Base-by-base conservation (phyloP, 2,888 invertebrate species). In the Rhamnusium bicolor region DNA sequence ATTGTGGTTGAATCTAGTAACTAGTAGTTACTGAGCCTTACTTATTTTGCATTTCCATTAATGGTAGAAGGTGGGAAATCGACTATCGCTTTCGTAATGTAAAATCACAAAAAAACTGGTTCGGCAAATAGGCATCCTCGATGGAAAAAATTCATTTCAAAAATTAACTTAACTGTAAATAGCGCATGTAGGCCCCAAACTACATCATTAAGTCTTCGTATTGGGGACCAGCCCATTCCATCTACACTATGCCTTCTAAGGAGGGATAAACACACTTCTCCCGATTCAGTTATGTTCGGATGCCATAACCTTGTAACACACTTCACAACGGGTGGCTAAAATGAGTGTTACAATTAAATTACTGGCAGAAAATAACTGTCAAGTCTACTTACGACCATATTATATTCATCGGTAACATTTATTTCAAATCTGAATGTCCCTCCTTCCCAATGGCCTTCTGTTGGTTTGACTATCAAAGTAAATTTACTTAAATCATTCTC, bases 241-340 rank as follows among this genome's bases (percentile, higher is more conserved):
- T 98, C 98, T 79, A 98, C 94, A 68, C 97, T 97, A 81, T 94
- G 97, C 87, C 96, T 95, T 72, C 98, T 90, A 71, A 98, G 89
- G 65, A 98, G 90, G 53, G 97, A 98, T 47, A 98, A 89, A 87
- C 98, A 98, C 21, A 98, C 96, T 83, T 96, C 96, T 14, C 98
- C 98, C 69, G 82, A 84, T 84, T 96, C 95, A 83, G 93, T 96
- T 79, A 98, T 98, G 88, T 98, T 98, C 6, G 98, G 98, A 89
- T 98, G 98, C 97, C 98, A 98, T 58, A 98, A 89, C 85, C 94
- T 92, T n/a, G 98, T 98, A 75, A 92, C 86, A 87, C 98, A 98
- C 87, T 94, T 95, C 3, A 98, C 98, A 89, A 92, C 91, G 14
- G 98, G 98, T 66, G 98, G 98, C 96, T 97, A 88, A 70, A 92